Evolutionary conservation across 2,113 vertebrate genomes (phyloP).

Genomic region (Galeopterus variegatus): DNA sequence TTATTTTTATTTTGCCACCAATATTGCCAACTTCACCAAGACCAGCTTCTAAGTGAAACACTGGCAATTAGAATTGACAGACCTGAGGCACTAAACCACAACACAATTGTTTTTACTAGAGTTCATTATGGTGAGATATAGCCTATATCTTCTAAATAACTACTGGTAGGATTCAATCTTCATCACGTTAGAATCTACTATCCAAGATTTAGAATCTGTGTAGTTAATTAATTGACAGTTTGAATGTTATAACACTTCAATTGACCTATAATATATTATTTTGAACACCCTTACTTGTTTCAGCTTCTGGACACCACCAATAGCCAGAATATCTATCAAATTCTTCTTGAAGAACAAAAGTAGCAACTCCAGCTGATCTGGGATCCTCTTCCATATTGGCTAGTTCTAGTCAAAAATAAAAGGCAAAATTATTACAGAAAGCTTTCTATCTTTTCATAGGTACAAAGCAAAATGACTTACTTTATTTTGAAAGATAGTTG

Average conservation of each 20-base stretch:
- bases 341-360: slow-evolving; percentile 93
- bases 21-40: neutral
- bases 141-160: slow-evolving; percentile 21
- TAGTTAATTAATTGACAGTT: neutral
- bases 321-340: slow-evolving; percentile 93
- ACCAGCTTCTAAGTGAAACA: slow-evolving; percentile 44
- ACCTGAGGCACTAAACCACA: neutral
- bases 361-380: slow-evolving; percentile 91
- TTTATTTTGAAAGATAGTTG: slow-evolving; percentile 52
- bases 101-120: neutral
- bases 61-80: neutral
- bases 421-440: slow-evolving; percentile 56
- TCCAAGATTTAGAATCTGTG: neutral
- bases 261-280: neutral
- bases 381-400: slow-evolving; percentile 91
- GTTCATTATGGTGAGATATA: neutral
- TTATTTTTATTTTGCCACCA: slow-evolving; percentile 53
- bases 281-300: slow-evolving; percentile 87
- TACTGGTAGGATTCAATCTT: neutral
- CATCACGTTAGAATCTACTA: slow-evolving; percentile 47
- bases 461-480: slow-evolving; percentile 55
- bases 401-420: slow-evolving; percentile 86
- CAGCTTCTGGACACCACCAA: slow-evolving; percentile 91
- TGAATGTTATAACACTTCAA: slow-evolving; percentile 3
- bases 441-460: neutral